Evolutionary conservation across 2,113 vertebrate species (phyloP), one percentile per base, ranked within the genome.

Genomic region (Corythoichthys intestinalis): DNA sequence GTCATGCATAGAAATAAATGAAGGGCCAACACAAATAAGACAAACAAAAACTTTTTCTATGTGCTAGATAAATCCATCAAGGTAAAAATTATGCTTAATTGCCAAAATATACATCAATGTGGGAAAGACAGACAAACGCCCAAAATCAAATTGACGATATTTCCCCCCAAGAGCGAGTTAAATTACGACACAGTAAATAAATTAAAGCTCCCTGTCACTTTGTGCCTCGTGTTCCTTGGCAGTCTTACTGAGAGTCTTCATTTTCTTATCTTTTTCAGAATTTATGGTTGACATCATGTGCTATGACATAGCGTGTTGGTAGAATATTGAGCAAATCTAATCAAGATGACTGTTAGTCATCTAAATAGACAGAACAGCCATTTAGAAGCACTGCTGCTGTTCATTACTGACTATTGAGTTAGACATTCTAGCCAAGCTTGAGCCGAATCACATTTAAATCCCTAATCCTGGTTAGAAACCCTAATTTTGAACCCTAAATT

Each of bases 91-190:
- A 69, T 15, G 77, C 74, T 84, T 86, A 74, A 85, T 85, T 71
- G 83, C 71, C 57, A 75, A 79, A 81, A 76, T 76, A 60, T 76
- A 72, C 82, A 88, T 90, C 82, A 78, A 87, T 78, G 79, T 85
- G 83, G 83, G 78, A 76, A 38, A 37, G 13, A 8, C 73, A 79
- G 83, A 77, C 72, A 85, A 85, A 84, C 65, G 74, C 71, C 61
- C 78, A 81, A 75, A 79, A 78, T 76, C 46, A 64, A 49, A 58
- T 44, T 63, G 56, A 59, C 73, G 56, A 71, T 71, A 67, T 20
- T 14, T 78, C 77, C 83, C 65, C 83, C 75, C 0, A 28, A 72
- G 65, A 83, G 79, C 73, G 72, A 66, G 73, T 73, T 70, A 44
- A 65, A 57, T 59, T 69, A 61, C 58, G 80, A 85, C 65, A 80